Base-by-base conservation (phyloP, 2,888 invertebrate species). In the Standfussiana lucernea region DNA sequence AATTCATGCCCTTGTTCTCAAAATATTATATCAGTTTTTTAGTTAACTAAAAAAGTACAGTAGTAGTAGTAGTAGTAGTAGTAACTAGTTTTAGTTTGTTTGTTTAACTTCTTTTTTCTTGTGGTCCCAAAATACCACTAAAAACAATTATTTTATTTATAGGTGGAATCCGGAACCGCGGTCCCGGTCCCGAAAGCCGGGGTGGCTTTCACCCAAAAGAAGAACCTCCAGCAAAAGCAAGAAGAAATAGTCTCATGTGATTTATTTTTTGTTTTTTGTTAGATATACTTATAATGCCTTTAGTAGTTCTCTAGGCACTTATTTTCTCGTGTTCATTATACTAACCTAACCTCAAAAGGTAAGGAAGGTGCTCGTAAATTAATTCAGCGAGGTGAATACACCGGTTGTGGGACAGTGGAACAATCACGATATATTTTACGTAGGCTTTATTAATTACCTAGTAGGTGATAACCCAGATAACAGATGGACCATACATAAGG, bases 351-450 rank as follows among this genome's bases (percentile, higher is more conserved):
- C 79, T 68, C 77, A 76, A 76, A 76, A 64, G 35, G 62, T n/a
- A 28, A 40, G 24, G n/a, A 53, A 35, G 56, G 69, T 56, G 53
- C 66, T 70, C 75, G 85, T 85, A 87, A 85, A 85, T 87, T 69
- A 75, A 85, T 85, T 87, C 68, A 42, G 86, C 42, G 75, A 75
- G 85, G 85, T 85, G 88, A 85, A 87, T 45, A 85, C 82, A 72
- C 85, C 66, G 75, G 68, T 61, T 77, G 72, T 85, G 56, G 88
- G 78, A 82, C 73, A 85, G 88, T 82, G 67, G 85, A 69, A 64
- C 85, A 69, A 73, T 75, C 76, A 70, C 66, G 71, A 75, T 77
- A 87, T 59, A 71, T 68, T 50, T 70, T 68, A 40, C 40, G 50
- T n/a, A 64, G 83, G 62, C 74, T 66, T 62, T 72, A 70, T 87